Evolutionary conservation across 2,797 vertebrate genomes (phyloP).

Genomic region (Pantherophis vulpinus): DNA sequence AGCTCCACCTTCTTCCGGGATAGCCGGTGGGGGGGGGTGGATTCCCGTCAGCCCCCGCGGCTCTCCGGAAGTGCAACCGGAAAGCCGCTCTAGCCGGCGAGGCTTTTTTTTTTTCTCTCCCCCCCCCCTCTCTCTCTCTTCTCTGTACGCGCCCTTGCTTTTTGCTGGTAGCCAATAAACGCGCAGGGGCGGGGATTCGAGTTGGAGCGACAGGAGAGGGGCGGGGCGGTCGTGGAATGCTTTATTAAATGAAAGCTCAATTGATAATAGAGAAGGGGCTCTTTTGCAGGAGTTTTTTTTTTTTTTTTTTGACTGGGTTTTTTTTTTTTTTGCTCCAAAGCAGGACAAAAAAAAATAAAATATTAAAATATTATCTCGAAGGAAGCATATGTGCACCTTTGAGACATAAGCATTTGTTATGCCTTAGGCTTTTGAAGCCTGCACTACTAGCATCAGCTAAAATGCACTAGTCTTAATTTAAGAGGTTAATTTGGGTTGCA

Average conservation of each 20-base stretch:
- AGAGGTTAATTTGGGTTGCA: neutral
- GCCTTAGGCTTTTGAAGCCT: neutral
- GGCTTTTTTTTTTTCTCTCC: too few relatives aligned
- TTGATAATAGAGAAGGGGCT: neutral
- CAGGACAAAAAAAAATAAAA: neutral
- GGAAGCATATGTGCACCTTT: neutral
- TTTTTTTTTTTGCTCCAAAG: neutral
- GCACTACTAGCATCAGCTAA: neutral
- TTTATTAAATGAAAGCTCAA: neutral
- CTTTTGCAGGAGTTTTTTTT: neutral
- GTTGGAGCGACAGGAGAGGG: rapidly evolving
- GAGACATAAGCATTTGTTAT: neutral
- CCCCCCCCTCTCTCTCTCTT: rapidly evolving
- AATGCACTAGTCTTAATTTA: neutral
- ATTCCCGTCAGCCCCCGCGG: neutral
- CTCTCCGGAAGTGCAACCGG: neutral
- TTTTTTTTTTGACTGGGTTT: too few relatives aligned
- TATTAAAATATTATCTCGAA: neutral
- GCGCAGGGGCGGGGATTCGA: rapidly evolving
- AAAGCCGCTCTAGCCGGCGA: neutral
- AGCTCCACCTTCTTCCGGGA: neutral
- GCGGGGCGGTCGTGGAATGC: neutral
- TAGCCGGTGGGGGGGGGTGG: neutral
- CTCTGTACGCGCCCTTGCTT: too few relatives aligned
- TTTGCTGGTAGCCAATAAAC: neutral